Base-by-base conservation (phyloP, 2,113 vertebrate genomes). In the Cricetomys ansorgei region DNA sequence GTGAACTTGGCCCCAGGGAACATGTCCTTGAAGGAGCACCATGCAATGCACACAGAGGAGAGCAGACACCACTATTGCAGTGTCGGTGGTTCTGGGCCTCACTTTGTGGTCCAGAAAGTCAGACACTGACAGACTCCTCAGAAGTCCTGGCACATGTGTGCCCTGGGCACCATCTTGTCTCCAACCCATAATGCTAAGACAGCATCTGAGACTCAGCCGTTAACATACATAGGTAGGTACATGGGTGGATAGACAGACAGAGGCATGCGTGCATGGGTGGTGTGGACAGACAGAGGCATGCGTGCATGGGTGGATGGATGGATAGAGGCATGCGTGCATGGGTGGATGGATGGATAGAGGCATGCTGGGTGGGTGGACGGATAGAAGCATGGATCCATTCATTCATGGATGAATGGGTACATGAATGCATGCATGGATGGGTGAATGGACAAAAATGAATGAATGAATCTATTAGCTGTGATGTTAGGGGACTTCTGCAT, bases 61-160 rank as follows among this genome's bases (percentile, higher is more conserved):
- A 34, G 0, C 10, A 48, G 3, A 50, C 31, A 25, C 1, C 13
- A 3, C 8, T 27, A 2, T 27, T 1, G 2, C 81, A 19, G 1
- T 5, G 0, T 3, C 25, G 16, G 34, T 50, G 34, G 37, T 21
- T 70, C 81, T 1, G 9, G 48, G 31, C 0, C 5, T n/a, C 9
- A 19, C 0, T 0, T 53, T 40, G 11, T 6, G 0, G 0, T 31
- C 55, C 7, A 0, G 55, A 72, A 69, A 21, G 77, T 89, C 21
- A 29, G 48, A 77, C 1, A 5, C 1, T 15, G 1, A 1, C 15
- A 37, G 31, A 21, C 57, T 50, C 43, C 64, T 37, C 0, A 50
- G 45, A 0, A 1, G 23, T 6, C 43, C 0, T 4, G 43, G 29
- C 67, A 7, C 27, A 1, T 3, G 31, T 23, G 0, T 12, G 9